Evolutionary conservation across 1,140 invertebrate genomes (phyloP).

Genomic region (Diachasma alloeum): DNA sequence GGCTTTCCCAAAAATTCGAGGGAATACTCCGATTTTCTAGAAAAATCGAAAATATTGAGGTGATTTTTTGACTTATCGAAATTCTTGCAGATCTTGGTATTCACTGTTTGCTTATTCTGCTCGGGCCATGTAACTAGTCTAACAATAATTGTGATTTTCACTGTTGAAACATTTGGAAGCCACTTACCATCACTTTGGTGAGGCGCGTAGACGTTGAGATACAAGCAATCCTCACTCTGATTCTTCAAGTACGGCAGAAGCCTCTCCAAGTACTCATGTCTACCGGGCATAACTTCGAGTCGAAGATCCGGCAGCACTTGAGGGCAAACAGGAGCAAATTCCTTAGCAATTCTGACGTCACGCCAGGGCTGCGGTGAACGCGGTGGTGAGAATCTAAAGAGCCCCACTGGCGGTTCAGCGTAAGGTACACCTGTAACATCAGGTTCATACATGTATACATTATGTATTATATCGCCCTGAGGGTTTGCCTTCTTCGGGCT

Average conservation of each 20-base stretch:
- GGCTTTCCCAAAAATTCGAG: too few species aligned
- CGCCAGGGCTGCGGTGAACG: conserved; percentile 76
- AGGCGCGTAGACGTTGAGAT: conserved; percentile 93
- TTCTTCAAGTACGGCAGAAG: conserved; percentile 78
- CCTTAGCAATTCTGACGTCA: conserved; percentile 74
- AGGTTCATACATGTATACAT: conserved; percentile 11
- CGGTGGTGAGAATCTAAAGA: conserved; percentile 87
- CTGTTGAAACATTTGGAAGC: neutral
- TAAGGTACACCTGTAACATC: conserved; percentile 80
- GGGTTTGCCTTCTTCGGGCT: neutral
- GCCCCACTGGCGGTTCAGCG: conserved; percentile 86
- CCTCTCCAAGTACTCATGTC: conserved; percentile 74
- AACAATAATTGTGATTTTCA: neutral
- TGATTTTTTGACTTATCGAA: too few species aligned
- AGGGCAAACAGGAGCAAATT: conserved; percentile 86
- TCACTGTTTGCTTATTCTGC: too few species aligned
- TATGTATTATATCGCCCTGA: neutral
- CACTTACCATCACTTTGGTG: conserved; percentile 69
- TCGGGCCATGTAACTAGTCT: too few species aligned
- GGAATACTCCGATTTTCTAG: too few species aligned
- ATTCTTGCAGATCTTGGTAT: too few species aligned
- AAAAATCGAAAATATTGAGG: too few species aligned
- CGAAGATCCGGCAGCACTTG: conserved; percentile 74
- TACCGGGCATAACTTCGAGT: conserved; percentile 69
- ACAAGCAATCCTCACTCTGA: conserved; percentile 92